A percentile compares a stretch with the other conserved stretches of the same genome.
Conservation (phyloP, 2,888 invertebrate species). For the Carpatolechia fugitivella region DNA sequence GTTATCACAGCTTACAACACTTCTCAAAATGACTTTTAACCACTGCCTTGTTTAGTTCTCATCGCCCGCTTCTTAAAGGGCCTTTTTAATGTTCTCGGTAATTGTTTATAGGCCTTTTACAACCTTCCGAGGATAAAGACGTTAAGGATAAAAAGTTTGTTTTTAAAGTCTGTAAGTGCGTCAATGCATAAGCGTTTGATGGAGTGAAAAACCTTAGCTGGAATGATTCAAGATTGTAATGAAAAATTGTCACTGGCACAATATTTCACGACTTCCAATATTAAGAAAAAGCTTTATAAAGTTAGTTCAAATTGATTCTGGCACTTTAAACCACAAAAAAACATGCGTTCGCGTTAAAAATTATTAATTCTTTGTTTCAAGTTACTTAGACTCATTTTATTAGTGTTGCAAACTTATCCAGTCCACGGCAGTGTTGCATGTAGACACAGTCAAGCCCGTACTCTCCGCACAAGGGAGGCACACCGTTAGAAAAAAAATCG, state of each 20-base stretch:
- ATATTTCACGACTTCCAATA: background rate
- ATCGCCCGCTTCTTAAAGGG: slow-evolving; percentile 22
- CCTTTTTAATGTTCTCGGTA: slow-evolving; percentile 25
- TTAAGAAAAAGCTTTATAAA: background rate
- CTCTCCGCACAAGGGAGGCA: too few species aligned
- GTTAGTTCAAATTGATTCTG: too few species aligned
- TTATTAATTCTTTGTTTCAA: too few species aligned
- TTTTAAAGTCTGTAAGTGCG: background rate
- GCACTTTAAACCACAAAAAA: too few species aligned
- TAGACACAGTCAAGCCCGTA: too few species aligned
- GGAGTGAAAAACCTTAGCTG: background rate
- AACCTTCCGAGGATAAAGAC: slow-evolving; percentile 15
- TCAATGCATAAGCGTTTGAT: background rate
- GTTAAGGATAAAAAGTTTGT: slow-evolving; percentile 10
- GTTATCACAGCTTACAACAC: slow-evolving; percentile 19
- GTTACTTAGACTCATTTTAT: too few species aligned
- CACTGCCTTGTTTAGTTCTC: slow-evolving; percentile 14
- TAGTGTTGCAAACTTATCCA: too few species aligned
- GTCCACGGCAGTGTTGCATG: too few species aligned
- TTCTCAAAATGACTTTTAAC: slow-evolving; percentile 16
- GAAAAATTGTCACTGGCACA: too few species aligned
- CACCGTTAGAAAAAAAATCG: too few species aligned
- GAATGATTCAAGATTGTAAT: background rate
- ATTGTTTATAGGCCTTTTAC: slow-evolving; percentile 20
- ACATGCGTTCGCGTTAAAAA: too few species aligned